Evolutionary conservation across 2,888 invertebrate genomes (phyloP).

Genomic region (Sepioteuthis lessoniana): DNA sequence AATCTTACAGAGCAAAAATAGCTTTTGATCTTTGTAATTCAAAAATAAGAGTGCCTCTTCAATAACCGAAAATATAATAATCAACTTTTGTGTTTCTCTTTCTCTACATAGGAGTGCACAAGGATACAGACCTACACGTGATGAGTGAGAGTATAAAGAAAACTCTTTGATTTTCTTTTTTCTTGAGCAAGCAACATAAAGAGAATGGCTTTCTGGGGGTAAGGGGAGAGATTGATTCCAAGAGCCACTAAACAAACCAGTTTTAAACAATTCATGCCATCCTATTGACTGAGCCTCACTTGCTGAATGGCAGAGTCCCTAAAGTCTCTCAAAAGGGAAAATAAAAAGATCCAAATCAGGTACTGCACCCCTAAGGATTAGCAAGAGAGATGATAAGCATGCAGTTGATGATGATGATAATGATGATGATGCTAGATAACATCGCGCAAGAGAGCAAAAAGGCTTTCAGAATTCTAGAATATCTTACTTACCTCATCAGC

Average conservation of each 20-base stretch:
- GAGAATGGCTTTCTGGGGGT: background rate
- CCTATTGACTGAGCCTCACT: background rate
- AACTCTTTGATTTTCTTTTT: background rate
- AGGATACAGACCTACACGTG: background rate
- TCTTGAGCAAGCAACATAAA: background rate
- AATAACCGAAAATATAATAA: no score
- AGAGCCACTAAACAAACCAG: background rate
- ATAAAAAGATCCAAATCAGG: background rate
- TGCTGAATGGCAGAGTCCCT: background rate
- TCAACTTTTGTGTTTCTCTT: no score
- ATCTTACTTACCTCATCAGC: slow-evolving; percentile 23
- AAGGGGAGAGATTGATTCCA: background rate
- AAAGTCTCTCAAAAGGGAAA: background rate
- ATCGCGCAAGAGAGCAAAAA: slow-evolving; percentile 33
- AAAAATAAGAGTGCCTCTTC: no score
- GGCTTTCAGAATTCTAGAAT: slow-evolving; percentile 33
- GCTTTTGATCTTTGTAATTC: no score
- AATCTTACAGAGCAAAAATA: background rate
- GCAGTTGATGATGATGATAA: background rate
- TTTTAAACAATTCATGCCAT: background rate
- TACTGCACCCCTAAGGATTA: background rate
- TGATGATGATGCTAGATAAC: slow-evolving; percentile 33
- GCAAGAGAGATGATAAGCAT: background rate
- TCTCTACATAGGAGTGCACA: background rate
- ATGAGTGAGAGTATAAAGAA: background rate